These are phyloP conservation scores for Anhinga rufa DNA, from an alignment of 2,113 vertebrate genomes.

Conservation along the genomic window DNA sequence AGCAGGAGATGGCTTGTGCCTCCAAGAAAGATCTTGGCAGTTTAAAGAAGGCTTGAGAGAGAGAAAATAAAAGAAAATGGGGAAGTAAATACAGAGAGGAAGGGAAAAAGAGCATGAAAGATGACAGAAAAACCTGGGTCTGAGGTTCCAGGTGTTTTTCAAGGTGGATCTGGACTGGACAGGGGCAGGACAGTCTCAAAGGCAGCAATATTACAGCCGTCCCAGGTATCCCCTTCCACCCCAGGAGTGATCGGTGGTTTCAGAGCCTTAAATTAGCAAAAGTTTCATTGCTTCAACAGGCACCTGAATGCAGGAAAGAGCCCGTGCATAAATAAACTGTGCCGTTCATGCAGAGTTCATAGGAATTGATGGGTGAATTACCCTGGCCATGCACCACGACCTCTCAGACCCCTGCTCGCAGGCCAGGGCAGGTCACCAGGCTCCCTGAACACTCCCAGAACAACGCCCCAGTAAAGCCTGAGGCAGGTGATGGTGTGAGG, in stretches of 20 bases:
- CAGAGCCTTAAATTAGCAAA: neutral
- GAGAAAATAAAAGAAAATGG: neutral
- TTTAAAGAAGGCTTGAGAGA: neutral
- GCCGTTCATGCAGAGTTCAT: neutral
- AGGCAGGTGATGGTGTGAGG: neutral
- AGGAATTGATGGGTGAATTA: neutral
- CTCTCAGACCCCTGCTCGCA: neutral
- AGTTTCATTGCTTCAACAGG: neutral
- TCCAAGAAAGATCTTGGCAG: neutral
- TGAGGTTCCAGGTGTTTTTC: neutral
- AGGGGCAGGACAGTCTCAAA: neutral
- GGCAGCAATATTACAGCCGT: neutral
- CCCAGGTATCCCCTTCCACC: neutral
- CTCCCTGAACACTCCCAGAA: neutral
- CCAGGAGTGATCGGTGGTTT: accelerated
- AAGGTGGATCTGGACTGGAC: neutral
- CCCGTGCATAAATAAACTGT: neutral
- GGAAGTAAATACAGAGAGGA: neutral
- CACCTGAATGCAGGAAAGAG: neutral
- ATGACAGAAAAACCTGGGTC: neutral
- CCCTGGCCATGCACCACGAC: neutral
- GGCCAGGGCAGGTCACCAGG: neutral
- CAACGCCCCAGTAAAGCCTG: neutral
- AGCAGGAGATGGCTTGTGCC: neutral
- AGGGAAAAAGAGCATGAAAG: neutral